Evolutionary conservation across 2,888 invertebrate genomes (phyloP), one percentile per base, ranked within the genome.

Genomic region (Acronicta aceris): DNA sequence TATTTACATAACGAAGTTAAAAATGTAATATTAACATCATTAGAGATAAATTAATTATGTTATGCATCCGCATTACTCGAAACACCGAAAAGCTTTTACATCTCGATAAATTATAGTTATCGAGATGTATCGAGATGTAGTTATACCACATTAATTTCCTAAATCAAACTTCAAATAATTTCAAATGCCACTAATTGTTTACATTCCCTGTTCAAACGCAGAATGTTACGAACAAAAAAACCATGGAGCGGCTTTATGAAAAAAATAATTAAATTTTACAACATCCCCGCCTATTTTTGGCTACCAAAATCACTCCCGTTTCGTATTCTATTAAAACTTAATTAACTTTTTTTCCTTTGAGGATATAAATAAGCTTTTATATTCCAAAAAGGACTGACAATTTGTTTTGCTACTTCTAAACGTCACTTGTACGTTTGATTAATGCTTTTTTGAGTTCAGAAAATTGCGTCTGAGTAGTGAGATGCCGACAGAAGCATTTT

Each of bases 241-340:
- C 50, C 16, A 47, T 10, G 38, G 53, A 70, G 88, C 90, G 90
- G 90, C 92, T 92, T 89, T 87, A 61, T 60, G 83, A 84, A 88
- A 33, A 89, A 92, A 93, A 90, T 94, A 93, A 94, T 94, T 93
- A 93, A 89, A 91, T 91, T 92, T 94, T 92, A 93, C 92, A 93
- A 91, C 90, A 87, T 78, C 94, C 84, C 94, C 94, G 94, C 94
- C 94, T 94, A 94, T 94, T 94, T 94, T 94, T 93, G 90, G 94
- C 94, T 94, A 94, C 94, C 93, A 93, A 84, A 86, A 87, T 87
- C 90, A 94, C 94, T 94, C 92, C 94, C 84, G 94, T 94, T 91
- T 90, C 79, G 85, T 86, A 91, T 94, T 94, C 94, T 92, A 94
- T 94, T 94, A 94, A 94, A 93, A 93, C 94, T 94, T 94, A 94